Base-by-base conservation (phyloP, 2,113 vertebrate species). In the Peromyscus californicus region DNA sequence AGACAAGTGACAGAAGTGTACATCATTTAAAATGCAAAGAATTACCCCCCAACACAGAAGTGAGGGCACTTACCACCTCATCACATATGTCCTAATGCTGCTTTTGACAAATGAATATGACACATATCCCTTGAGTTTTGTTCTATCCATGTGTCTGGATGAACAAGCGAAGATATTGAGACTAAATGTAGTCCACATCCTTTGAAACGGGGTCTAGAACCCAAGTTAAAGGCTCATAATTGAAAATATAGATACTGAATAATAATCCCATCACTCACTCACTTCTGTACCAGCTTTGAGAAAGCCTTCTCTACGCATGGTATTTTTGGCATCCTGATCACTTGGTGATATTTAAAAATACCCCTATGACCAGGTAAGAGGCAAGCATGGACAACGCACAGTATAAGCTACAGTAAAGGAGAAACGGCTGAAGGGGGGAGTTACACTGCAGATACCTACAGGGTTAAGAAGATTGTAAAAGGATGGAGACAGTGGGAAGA, bases 181-280 rank as follows among this genome's bases (percentile, higher is more conserved):
- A 83, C 29, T 83, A 84, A 70, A 29, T 45, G 17, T 67, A 31
- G 61, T n/a, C 51, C n/a, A 89, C 8, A 6, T 94, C 26, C 33
- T 67, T 80, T 88, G 42, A 80, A 91, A 91, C n/a, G 59, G 48
- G 9, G 4, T 70, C 54, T 88, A 24, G 67, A 17, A 48, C 88
- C 16, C 31, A 93, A 79, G 36, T 91, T 89, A n/a, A 84, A 29
- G 78, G 59, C 36, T 9, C 80, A 33, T 82, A 82, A 89, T 42
- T 61, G 74, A 96, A 93, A 88, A 87, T 67, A 48, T 84, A 93
- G 84, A 57, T 54, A 83, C 26, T 67, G 29, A 75, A n/a, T 75
- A 88, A 57, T 75, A 94, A 90, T 63, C 6, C 48, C 22, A 90
- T 79, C 21, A 59, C 12, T 83, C 4, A 59, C 9, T 88, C 12